Conservation (phyloP, 2,797 vertebrate genomes). For the Lepilemur ruficaudatus region DNA sequence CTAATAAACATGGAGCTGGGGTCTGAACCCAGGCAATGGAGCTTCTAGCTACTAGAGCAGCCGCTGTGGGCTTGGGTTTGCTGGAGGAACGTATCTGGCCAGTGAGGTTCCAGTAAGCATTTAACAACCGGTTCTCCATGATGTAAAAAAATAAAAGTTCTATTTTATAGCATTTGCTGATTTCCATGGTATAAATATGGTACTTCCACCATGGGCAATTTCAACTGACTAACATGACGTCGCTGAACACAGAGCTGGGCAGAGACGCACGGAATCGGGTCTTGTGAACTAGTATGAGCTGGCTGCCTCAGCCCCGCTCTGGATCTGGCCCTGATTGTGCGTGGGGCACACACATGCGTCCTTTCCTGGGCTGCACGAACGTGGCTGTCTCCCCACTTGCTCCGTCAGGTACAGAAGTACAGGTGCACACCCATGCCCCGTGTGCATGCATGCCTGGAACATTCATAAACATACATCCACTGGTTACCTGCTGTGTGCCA, state of each 20-base stretch:
- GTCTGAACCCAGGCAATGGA: neutral
- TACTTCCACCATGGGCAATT: neutral
- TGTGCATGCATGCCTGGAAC: rapidly evolving
- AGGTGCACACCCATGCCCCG: neutral
- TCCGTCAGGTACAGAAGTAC: neutral
- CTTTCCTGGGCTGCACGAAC: neutral
- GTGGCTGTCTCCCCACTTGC: neutral
- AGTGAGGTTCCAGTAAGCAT: too few species aligned
- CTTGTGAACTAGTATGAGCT: neutral
- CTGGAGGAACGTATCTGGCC: neutral
- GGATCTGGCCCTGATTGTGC: neutral
- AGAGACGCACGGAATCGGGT: neutral
- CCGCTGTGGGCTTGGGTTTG: neutral
- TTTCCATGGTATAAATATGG: neutral
- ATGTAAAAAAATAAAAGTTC: neutral
- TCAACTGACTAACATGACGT: neutral
- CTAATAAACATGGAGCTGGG: neutral
- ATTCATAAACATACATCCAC: neutral
- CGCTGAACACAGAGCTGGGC: neutral
- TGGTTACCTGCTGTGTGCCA: neutral
- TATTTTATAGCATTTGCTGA: neutral
- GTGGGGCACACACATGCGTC: rapidly evolving
- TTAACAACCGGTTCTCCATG: rapidly evolving
- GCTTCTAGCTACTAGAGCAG: neutral
- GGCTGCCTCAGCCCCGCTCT: neutral